A percentile compares a stretch with the other conserved stretches of the same genome.
These are phyloP conservation scores for Lomographa bimaculata DNA, from an alignment of 2,888 invertebrate species.

Conservation along the genomic window DNA sequence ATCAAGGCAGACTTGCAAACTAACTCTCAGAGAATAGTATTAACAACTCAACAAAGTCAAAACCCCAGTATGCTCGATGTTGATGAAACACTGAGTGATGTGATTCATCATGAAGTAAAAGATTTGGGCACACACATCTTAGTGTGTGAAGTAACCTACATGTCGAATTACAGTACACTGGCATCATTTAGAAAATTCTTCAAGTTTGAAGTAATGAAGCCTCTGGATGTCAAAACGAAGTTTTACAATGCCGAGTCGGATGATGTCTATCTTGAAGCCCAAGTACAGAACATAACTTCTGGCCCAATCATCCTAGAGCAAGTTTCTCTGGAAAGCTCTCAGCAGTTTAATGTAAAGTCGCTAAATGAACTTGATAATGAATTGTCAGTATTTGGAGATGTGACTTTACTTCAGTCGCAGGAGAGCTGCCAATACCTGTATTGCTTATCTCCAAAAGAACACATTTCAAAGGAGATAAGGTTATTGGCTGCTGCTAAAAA, in stretches of 20 bases:
- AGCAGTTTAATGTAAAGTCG: slow-evolving; percentile 92
- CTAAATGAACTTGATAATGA: slow-evolving; percentile 87
- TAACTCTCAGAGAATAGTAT: slow-evolving; percentile 92
- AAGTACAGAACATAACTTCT: slow-evolving; percentile 95
- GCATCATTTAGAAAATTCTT: slow-evolving; percentile 98
- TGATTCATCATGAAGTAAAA: slow-evolving; percentile 99
- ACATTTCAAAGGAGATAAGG: slow-evolving; percentile 89
- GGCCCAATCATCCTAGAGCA: slow-evolving; percentile 97
- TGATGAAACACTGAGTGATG: slow-evolving; percentile 95
- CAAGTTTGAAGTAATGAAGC: slow-evolving; percentile 98
- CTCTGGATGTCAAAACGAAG: slow-evolving; percentile 98
- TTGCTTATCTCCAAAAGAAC: slow-evolving; percentile 92
- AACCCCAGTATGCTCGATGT: slow-evolving; percentile 85
- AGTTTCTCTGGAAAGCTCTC: slow-evolving; percentile 96
- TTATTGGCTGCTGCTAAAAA: slow-evolving; percentile 92
- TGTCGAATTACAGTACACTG: slow-evolving; percentile 88
- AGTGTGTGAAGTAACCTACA: slow-evolving; percentile 98
- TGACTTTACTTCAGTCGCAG: slow-evolving; percentile 92
- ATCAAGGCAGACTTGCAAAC: slow-evolving; percentile 98
- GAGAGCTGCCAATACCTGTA: slow-evolving; percentile 98
- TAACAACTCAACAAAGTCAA: slow-evolving; percentile 89
- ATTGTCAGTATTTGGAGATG: slow-evolving; percentile 90
- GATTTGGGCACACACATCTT: slow-evolving; percentile 98
- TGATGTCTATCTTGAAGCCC: slow-evolving; percentile 89
- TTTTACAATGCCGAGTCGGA: slow-evolving; percentile 97